These are phyloP conservation scores for Ictidomys tridecemlineatus DNA, from an alignment of 2,113 vertebrate genomes.

Conservation along the genomic window DNA sequence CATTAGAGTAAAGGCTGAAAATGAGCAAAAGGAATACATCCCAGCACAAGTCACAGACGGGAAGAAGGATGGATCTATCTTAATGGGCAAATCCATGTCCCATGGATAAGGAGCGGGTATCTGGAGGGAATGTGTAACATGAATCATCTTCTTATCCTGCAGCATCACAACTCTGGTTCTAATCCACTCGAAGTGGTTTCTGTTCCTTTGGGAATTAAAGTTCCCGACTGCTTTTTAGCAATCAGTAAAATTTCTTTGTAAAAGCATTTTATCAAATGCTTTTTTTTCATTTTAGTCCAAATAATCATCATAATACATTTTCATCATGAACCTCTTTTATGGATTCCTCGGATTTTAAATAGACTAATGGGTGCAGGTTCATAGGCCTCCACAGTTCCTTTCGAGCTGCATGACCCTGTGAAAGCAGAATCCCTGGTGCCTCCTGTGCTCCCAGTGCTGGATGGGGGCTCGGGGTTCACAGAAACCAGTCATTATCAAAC, in stretches of 20 bases:
- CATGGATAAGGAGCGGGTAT: not conserved
- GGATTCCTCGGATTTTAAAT: conserved; percentile 75
- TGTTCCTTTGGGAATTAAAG: conserved; percentile 53
- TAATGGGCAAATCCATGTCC: conserved; percentile 8
- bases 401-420: conserved; percentile 33
- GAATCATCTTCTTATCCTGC: not conserved
- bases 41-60: not conserved
- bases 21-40: not conserved
- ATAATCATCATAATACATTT: conserved; percentile 59
- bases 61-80: not conserved
- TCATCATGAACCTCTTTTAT: conserved; percentile 59
- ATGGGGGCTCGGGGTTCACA: not conserved
- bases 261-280: conserved; percentile 84
- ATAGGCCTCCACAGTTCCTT: conserved; percentile 61
- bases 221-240: conserved; percentile 68
- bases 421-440: not conserved
- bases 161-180: conserved; percentile 61
- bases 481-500: conserved; percentile 40
- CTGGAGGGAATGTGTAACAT: not conserved
- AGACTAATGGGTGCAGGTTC: conserved; percentile 78
- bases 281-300: conserved; percentile 75
- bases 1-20: not conserved
- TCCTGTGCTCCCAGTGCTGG: not conserved
- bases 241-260: conserved; percentile 81
- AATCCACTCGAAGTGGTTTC: not conserved